Conservation (phyloP, 1,140 invertebrate genomes). For the Littorina saxatilis region DNA sequence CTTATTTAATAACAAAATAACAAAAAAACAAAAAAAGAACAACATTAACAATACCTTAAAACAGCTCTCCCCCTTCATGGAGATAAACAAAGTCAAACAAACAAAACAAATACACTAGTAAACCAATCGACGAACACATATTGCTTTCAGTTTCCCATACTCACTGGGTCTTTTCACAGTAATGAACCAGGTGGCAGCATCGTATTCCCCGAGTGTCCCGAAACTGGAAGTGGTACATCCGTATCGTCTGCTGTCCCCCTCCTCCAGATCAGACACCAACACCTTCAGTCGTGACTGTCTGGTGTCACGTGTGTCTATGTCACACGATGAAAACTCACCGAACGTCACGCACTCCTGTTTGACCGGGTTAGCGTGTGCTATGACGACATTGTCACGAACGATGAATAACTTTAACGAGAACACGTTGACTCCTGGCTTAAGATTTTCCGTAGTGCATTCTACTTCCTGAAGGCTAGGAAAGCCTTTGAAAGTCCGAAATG, state of each 20-base stretch:
- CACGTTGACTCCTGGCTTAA: not conserved
- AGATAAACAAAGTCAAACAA: not conserved
- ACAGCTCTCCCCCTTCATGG: not conserved
- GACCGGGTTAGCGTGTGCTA: not conserved
- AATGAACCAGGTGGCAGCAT: not conserved
- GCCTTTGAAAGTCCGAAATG: not conserved
- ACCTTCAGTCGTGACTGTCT: not conserved
- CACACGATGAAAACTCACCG: conserved; percentile 25
- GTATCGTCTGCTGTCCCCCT: conserved; percentile 11
- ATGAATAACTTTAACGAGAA: not conserved
- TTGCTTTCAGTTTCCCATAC: not conserved
- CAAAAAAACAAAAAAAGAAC: too few relatives aligned
- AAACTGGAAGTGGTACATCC: not conserved
- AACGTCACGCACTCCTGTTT: not conserved
- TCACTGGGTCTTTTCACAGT: conserved; percentile 11
- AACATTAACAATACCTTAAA: not conserved
- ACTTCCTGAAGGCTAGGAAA: conserved; percentile 23
- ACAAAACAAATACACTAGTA: not conserved
- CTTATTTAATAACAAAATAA: too few relatives aligned
- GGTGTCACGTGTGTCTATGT: not conserved
- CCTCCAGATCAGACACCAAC: conserved; percentile 21
- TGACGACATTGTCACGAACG: not conserved
- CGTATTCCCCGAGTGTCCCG: not conserved
- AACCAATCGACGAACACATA: not conserved
- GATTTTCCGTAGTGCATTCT: not conserved